Percentiles rank a stretch among this genome's conserved stretches.
These are phyloP conservation scores for Odontamblyopus rebecca DNA, from an alignment of 2,797 vertebrate species.

Conservation along the genomic window DNA sequence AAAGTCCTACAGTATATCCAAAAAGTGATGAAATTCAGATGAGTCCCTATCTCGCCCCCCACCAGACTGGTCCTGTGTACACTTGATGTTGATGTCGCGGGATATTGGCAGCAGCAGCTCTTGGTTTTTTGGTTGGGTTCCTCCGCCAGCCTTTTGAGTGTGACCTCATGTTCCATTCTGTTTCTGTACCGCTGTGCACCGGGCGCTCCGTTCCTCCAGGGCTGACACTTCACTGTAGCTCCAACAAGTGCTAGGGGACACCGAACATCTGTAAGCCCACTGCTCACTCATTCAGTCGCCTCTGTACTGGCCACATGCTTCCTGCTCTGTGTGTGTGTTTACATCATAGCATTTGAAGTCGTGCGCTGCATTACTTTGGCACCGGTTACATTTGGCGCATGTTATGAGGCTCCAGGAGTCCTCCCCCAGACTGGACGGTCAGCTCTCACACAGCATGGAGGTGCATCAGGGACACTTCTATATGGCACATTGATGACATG, in stretches of 20 bases:
- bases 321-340: constrained; percentile 38
- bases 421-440: not conserved
- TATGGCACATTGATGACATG: constrained; percentile 13
- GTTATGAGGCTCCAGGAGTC: constrained; percentile 26
- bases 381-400: constrained; percentile 34
- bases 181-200: constrained; percentile 65
- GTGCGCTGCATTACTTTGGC: constrained; percentile 49
- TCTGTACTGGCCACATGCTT: constrained; percentile 43
- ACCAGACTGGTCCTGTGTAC: constrained; percentile 34
- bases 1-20: constrained; percentile 17
- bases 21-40: constrained; percentile 51
- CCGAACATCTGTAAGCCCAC: constrained; percentile 73
- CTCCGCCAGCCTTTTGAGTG: constrained; percentile 64
- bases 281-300: constrained; percentile 52
- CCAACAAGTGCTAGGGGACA: constrained; percentile 76
- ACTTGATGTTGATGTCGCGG: constrained; percentile 61
- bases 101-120: constrained; percentile 44
- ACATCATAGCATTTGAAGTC: constrained; percentile 39
- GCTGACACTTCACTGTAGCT: constrained; percentile 68
- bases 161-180: constrained; percentile 78
- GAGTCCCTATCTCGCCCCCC: constrained; percentile 27
- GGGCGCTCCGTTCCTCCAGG: constrained; percentile 57
- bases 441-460: constrained; percentile 20
- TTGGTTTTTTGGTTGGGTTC: constrained; percentile 49
- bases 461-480: constrained; percentile 19